Evolutionary conservation across 2,113 vertebrate species (phyloP), one percentile per base, ranked within the genome.

Genomic region (Rhinichthys klamathensis): DNA sequence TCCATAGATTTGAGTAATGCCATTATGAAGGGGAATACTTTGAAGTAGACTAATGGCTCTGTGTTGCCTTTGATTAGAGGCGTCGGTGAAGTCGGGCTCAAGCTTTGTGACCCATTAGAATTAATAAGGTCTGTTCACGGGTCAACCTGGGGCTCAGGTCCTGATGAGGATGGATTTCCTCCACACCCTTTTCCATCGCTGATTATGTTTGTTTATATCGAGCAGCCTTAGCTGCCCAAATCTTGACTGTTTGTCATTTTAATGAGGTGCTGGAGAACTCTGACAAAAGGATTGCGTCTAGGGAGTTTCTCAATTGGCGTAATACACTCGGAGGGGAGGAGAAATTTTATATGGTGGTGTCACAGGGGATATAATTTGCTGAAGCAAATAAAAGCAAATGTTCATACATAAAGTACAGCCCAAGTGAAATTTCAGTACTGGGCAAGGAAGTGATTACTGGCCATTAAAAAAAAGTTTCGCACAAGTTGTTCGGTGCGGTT

Each of bases 51-150:
- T 92, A 86, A 67, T 91, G 87, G 88, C 86, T 84, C 87, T 44
- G 87, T 82, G 86, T 89, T 90, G 87, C 90, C 90, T 93, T 92
- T 95, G 90, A 95, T 94, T 93, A 93, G 91, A 90, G 92, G 90
- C 86, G 89, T 94, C 91, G 89, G 90, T 81, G 86, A 91, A 89
- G 90, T 89, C 92, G 88, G 89, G 90, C 90, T 89, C 78, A 89
- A 90, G 92, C 89, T 88, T 92, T 91, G 90, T 91, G 91, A 93
- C 90, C 93, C 89, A 93, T 94, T 94, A 94, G 90, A 91, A 90
- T 90, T 93, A 94, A 94, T 91, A 85, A 91, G 93, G 92, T 89
- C 89, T 91, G 88, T 90, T 91, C 89, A 88, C 87, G 41, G 92
- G 93, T 94, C 92, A 92, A 87, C 86, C 51, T 67, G 67, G 77